Percentiles rank a stretch among this genome's conserved stretches.
These are phyloP conservation scores for Aphidius colemani DNA, from an alignment of 2,888 invertebrate genomes.

Conservation along the genomic window DNA sequence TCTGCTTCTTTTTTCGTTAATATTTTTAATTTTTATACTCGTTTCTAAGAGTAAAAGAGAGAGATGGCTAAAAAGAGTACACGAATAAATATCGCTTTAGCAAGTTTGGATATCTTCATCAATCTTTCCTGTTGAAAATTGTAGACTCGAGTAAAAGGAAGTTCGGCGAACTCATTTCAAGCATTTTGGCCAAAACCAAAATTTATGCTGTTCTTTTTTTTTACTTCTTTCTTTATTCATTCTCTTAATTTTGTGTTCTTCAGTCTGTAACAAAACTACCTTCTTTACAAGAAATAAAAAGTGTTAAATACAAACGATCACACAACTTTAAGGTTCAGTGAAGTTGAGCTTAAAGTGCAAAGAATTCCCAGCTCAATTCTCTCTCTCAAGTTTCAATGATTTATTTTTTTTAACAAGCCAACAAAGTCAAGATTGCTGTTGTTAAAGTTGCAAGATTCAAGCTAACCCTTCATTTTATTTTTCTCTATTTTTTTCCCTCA, in stretches of 20 bases:
- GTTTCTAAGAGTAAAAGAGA: not conserved
- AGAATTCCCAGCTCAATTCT: not conserved
- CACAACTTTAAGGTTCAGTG: slow-evolving; percentile 19
- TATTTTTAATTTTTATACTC: not conserved
- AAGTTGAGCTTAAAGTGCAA: slow-evolving; percentile 17
- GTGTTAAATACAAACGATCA: slow-evolving; percentile 21
- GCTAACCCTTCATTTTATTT: too few species aligned
- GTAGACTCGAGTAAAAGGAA: slow-evolving; percentile 1
- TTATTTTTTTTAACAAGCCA: slow-evolving; percentile 8
- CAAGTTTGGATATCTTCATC: slow-evolving; percentile 37
- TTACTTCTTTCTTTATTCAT: slow-evolving; percentile 12
- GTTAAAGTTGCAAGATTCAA: too few species aligned
- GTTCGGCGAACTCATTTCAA: slow-evolving; percentile 35
- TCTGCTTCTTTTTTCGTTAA: not conserved
- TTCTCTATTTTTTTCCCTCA: too few species aligned
- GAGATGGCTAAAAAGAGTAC: not conserved
- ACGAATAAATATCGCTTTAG: slow-evolving; percentile 33
- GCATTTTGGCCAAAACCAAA: slow-evolving; percentile 19
- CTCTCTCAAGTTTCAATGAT: not conserved
- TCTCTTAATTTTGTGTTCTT: slow-evolving; percentile 18
- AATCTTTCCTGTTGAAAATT: slow-evolving; percentile 28
- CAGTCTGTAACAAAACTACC: slow-evolving; percentile 1
- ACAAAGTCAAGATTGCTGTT: slow-evolving; percentile 1
- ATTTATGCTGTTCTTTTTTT: slow-evolving; percentile 5
- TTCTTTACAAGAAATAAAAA: not conserved